A percentile compares a stretch with the other conserved stretches of the same genome.
phyloP scores from a whole-genome alignment of 1,140 invertebrate species.

The Orchestia grillus region DNA sequence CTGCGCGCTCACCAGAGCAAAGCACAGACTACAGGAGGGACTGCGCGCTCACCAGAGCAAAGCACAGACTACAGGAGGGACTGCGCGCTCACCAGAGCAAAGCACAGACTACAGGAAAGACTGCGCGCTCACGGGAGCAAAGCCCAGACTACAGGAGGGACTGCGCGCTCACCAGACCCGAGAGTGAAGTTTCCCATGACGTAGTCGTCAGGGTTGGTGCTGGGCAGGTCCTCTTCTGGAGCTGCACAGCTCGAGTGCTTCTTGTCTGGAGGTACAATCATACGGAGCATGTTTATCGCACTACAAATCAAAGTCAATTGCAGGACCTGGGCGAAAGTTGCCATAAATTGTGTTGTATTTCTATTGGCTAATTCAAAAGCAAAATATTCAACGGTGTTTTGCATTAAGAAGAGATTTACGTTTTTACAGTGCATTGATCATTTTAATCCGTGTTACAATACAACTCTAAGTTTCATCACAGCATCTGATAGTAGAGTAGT shows the following conservation, averaged over 20 bases:
- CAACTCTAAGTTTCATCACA: no score
- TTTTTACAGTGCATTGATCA: no score
- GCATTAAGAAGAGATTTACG: neutral
- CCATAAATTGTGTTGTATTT: neutral
- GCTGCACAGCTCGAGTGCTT: slow-evolving; percentile 73
- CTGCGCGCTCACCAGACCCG: slow-evolving; percentile 70
- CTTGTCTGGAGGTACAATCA: slow-evolving; percentile 72
- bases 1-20: slow-evolving; percentile 70
- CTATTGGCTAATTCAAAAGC: neutral
- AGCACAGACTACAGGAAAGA: no score
- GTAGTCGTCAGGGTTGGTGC: slow-evolving; percentile 72
- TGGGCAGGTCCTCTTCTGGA: slow-evolving; percentile 71
- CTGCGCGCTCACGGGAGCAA: no score
- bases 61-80: no score
- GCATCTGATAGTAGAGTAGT: no score
- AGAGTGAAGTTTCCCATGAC: slow-evolving; percentile 70
- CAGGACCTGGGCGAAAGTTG: no score
- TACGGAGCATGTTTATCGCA: no score
- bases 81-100: slow-evolving; percentile 70
- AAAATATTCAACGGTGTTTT: neutral
- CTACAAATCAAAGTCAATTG: neutral
- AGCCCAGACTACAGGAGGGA: no score
- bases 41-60: slow-evolving; percentile 70
- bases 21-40: no score
- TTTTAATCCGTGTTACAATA: no score